Evolutionary conservation across 1,140 invertebrate genomes (phyloP).

Genomic region (Telenomus remus): DNA sequence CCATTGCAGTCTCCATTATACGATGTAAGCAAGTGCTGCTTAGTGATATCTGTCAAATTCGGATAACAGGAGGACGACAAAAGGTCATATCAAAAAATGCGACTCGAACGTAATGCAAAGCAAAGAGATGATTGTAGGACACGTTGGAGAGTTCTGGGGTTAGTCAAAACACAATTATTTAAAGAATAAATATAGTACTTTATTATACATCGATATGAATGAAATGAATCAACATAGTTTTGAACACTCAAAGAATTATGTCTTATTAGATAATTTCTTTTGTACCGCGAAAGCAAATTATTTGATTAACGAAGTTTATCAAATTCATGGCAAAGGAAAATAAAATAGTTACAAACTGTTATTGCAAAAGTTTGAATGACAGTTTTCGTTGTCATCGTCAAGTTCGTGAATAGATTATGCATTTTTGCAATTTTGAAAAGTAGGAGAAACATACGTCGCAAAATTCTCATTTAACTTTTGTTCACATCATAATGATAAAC

Average conservation of each 20-base stretch:
- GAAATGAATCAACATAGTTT: conserved; percentile 61
- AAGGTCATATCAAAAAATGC: no score
- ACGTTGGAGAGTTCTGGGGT: no score
- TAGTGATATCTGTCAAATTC: no score
- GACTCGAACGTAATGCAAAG: no score
- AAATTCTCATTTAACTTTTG: background rate
- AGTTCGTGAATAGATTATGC: no score
- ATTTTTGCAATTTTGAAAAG: no score
- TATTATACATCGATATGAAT: conserved; percentile 67
- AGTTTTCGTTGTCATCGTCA: no score
- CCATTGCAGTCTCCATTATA: conserved; percentile 1
- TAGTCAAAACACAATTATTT: conserved; percentile 5
- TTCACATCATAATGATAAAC: background rate
- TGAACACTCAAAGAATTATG: conserved; percentile 47
- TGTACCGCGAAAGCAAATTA: conserved; percentile 26
- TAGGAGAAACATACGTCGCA: no score
- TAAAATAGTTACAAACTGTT: background rate
- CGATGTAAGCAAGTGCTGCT: background rate
- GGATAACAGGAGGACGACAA: no score
- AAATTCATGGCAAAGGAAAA: background rate
- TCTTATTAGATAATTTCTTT: conserved; percentile 36
- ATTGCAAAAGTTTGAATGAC: no score
- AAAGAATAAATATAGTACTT: conserved; percentile 66
- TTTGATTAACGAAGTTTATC: background rate
- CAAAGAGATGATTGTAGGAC: no score